Conservation (phyloP, 2,797 vertebrate genomes). For the Thaleichthys pacificus region DNA sequence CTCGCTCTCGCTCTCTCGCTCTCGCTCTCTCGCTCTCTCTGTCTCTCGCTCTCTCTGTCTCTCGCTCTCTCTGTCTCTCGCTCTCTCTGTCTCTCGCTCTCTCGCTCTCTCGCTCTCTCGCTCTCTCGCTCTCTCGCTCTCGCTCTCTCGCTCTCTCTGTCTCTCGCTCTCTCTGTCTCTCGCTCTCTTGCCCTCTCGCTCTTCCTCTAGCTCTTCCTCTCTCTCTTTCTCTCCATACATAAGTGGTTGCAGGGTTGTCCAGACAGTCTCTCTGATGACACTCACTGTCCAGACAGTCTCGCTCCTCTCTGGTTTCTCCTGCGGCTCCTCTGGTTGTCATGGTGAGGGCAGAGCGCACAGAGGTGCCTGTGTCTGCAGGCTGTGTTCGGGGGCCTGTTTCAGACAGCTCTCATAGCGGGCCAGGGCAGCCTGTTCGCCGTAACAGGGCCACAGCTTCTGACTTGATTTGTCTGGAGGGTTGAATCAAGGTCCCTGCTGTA, state of each 20-base stretch:
- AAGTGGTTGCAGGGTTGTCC: conserved; percentile 60
- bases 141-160: too few relatives aligned
- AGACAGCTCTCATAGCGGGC: conserved; percentile 34
- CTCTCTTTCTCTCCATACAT: conserved; percentile 33
- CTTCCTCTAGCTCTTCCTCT: neutral
- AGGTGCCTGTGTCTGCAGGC: conserved; percentile 51
- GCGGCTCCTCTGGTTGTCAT: conserved; percentile 54
- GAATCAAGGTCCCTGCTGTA: conserved; percentile 77
- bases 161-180: too few relatives aligned
- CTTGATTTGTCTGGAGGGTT: conserved; percentile 78
- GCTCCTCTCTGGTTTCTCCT: conserved; percentile 26
- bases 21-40: too few relatives aligned
- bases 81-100: neutral
- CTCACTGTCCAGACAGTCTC: conserved; percentile 57
- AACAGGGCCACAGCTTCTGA: conserved; percentile 74
- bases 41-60: too few relatives aligned
- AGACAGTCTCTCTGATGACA: conserved; percentile 62
- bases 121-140: too few relatives aligned
- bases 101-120: conserved; percentile 29
- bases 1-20: neutral
- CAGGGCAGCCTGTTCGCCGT: conserved; percentile 56
- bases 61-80: too few relatives aligned
- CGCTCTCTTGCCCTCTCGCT: too few relatives aligned
- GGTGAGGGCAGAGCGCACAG: conserved; percentile 53
- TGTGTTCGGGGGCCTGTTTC: conserved; percentile 53